phyloP scores from a whole-genome alignment of 2,888 invertebrate genomes.

The Apotomis betuletana region DNA sequence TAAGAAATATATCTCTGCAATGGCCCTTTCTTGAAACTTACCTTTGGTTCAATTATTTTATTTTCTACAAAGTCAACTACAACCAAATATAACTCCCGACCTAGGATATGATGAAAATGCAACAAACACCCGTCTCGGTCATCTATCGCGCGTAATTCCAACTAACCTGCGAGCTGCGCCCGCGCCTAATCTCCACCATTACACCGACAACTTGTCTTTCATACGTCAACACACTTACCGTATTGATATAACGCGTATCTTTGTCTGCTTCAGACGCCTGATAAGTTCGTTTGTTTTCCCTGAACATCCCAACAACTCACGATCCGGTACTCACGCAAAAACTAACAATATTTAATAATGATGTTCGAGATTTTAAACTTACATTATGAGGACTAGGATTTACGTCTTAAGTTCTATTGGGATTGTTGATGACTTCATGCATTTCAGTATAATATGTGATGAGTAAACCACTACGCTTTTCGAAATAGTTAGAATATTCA shows the following conservation, averaged over 20 bases:
- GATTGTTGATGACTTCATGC: not conserved
- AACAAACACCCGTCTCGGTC: slow-evolving; percentile 23
- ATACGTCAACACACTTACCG: not conserved
- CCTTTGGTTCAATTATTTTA: no score
- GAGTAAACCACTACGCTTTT: not conserved
- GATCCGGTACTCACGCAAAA: not conserved
- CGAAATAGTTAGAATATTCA: not conserved
- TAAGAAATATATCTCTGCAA: no score
- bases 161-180: slow-evolving; percentile 23
- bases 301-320: slow-evolving; percentile 30
- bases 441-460: not conserved
- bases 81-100: slow-evolving; percentile 10
- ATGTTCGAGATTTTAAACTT: not conserved
- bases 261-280: not conserved
- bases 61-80: no score
- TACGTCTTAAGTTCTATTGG: not conserved
- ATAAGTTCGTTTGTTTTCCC: not conserved
- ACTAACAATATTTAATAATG: not conserved
- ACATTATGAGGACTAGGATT: not conserved
- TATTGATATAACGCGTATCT: not conserved
- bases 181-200: slow-evolving; percentile 26
- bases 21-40: no score
- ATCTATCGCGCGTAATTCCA: slow-evolving; percentile 28
- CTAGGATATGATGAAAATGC: slow-evolving; percentile 6
- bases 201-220: not conserved